phyloP scores from a whole-genome alignment of 2,113 vertebrate genomes.

The Opisthocomus hoazin region DNA sequence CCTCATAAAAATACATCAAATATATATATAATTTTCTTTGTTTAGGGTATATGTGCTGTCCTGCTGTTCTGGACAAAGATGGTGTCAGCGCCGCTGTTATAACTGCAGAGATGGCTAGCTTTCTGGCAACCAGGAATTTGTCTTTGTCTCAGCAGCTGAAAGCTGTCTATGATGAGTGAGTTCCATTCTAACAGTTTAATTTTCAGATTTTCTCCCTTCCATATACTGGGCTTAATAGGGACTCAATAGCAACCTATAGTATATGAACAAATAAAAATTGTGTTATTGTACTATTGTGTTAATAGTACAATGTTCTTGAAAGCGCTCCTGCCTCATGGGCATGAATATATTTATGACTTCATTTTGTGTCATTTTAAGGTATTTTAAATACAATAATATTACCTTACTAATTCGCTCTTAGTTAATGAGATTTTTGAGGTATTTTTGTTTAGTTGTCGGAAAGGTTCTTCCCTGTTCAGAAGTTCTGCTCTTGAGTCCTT shows the following conservation, averaged over 20 bases:
- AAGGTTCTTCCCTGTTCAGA: neutral
- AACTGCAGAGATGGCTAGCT: slow-evolving; percentile 86
- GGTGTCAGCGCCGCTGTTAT: slow-evolving; percentile 94
- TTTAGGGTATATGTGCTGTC: slow-evolving; percentile 96
- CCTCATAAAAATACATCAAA: neutral
- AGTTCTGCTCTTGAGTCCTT: neutral
- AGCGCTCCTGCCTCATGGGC: neutral
- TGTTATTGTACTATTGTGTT: neutral
- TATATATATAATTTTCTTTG: neutral
- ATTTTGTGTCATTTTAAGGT: neutral
- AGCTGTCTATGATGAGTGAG: slow-evolving; percentile 90
- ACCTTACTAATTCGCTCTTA: neutral
- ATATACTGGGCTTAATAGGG: neutral
- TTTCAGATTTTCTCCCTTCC: neutral
- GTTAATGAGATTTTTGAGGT: neutral
- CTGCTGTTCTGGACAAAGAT: slow-evolving; percentile 95
- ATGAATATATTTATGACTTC: neutral
- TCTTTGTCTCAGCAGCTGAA: slow-evolving; percentile 87
- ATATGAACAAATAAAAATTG: neutral
- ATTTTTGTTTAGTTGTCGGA: neutral
- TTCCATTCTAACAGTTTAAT: neutral
- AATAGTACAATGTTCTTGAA: neutral
- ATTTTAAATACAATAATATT: neutral
- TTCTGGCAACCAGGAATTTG: slow-evolving; percentile 79
- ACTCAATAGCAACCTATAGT: neutral